Evolutionary conservation across 2,888 invertebrate species (phyloP).

Genomic region (Acanthococcus lagerstroemiae): DNA sequence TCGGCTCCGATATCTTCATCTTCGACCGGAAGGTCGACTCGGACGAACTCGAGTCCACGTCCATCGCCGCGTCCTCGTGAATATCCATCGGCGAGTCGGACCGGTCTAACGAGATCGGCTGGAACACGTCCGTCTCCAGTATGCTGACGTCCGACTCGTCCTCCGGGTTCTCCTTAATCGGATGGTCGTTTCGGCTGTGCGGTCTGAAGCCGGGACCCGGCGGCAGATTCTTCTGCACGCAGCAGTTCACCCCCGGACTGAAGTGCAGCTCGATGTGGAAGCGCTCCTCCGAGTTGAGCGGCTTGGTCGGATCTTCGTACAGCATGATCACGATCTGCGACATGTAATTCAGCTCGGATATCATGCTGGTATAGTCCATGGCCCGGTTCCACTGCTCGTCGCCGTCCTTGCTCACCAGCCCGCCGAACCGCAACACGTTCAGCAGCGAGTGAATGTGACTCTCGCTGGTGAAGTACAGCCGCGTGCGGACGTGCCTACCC

Average conservation of each 20-base stretch:
- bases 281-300: slow-evolving; percentile 76
- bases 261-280: slow-evolving; percentile 99
- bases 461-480: slow-evolving; percentile 99
- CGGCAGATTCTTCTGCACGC: slow-evolving; percentile 85
- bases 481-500: slow-evolving; percentile 91
- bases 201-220: slow-evolving; percentile 89
- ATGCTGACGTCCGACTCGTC: slow-evolving; percentile 31
- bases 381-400: slow-evolving; percentile 98
- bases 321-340: slow-evolving; percentile 98
- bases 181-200: slow-evolving; percentile 69
- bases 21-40: slow-evolving; percentile 18
- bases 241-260: slow-evolving; percentile 95
- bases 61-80: slow-evolving; percentile 9
- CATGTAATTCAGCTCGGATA: slow-evolving; percentile 98
- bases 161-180: slow-evolving; percentile 30
- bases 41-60: not conserved
- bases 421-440: slow-evolving; percentile 88
- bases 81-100: slow-evolving; percentile 17
- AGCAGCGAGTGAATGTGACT: slow-evolving; percentile 97
- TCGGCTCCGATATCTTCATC: slow-evolving; percentile 28
- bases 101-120: slow-evolving; percentile 19
- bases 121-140: slow-evolving; percentile 21
- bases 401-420: slow-evolving; percentile 54
- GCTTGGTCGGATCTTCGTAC: slow-evolving; percentile 97
- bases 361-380: slow-evolving; percentile 96